Conservation (phyloP, 1,140 invertebrate genomes). For the Globodera rostochiensis region DNA sequence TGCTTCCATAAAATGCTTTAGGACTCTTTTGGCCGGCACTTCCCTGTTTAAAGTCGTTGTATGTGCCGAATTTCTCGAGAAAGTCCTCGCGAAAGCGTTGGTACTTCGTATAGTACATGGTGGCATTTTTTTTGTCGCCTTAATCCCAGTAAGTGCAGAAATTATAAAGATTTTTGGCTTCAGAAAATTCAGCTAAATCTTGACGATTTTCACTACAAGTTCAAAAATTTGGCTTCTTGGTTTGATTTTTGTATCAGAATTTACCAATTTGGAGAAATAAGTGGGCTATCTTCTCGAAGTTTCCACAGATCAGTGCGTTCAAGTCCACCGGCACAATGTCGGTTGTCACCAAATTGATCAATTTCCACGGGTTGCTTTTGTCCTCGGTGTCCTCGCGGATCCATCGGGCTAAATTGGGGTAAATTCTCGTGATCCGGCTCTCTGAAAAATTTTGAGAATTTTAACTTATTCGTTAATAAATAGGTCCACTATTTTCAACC, state of each 20-base stretch:
- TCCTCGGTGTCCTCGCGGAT: conserved; percentile 24
- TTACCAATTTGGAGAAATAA: conserved; percentile 58
- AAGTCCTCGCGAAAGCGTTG: conserved; percentile 2
- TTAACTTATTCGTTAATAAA: too few species aligned
- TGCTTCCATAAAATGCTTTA: conserved; percentile 19
- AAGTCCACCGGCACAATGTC: conserved; percentile 68
- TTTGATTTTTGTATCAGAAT: background rate
- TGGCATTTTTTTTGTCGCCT: background rate
- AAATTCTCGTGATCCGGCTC: too few species aligned
- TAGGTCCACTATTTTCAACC: too few species aligned
- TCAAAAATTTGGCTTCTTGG: background rate
- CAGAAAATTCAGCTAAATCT: background rate
- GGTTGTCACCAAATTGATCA: conserved; percentile 49
- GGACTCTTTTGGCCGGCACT: background rate
- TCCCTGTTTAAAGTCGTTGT: background rate
- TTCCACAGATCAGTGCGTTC: conserved; percentile 67
- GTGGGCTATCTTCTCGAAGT: conserved; percentile 64
- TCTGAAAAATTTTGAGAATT: too few species aligned
- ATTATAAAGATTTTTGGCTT: background rate
- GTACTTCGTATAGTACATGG: background rate
- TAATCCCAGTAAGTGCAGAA: background rate
- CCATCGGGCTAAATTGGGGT: conserved; percentile 44
- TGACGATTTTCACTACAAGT: too few species aligned
- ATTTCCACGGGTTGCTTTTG: background rate
- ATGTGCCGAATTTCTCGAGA: background rate